Evolutionary conservation across 2,888 invertebrate species (phyloP).

Genomic region (Horisme vitalbata): DNA sequence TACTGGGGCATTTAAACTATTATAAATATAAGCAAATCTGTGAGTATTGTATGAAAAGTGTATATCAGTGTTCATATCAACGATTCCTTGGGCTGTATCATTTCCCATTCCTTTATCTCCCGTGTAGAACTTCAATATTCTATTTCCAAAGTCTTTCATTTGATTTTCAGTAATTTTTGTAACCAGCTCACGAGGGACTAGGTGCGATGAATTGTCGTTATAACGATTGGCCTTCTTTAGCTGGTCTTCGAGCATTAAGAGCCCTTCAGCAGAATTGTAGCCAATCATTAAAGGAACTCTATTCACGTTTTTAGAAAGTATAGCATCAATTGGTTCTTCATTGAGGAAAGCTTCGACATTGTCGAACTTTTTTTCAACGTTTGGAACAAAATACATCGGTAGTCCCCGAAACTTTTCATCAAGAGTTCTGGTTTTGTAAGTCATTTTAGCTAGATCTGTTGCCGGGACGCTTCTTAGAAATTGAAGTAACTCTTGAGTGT

Average conservation of each 20-base stretch:
- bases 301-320: constrained; percentile 46
- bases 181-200: constrained; percentile 53
- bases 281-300: constrained; percentile 58
- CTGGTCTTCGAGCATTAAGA: constrained; percentile 42
- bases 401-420: constrained; percentile 54
- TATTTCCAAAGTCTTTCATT: constrained; percentile 46
- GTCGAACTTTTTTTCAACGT: constrained; percentile 54
- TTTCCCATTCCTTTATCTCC: constrained; percentile 42
- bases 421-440: constrained; percentile 43
- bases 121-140: constrained; percentile 53
- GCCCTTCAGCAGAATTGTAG: constrained; percentile 58
- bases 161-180: constrained; percentile 40
- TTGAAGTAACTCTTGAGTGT: constrained; percentile 47
- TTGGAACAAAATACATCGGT: constrained; percentile 57
- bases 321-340: constrained; percentile 45
- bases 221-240: constrained; percentile 41
- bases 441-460: constrained; percentile 44
- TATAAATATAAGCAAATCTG: constrained; percentile 52
- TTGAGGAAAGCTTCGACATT: constrained; percentile 51
- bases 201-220: constrained; percentile 47
- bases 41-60: constrained; percentile 51
- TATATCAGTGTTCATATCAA: constrained; percentile 48
- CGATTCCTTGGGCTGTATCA: constrained; percentile 40
- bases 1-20: constrained; percentile 36
- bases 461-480: constrained; percentile 52